Evolutionary conservation across 2,888 invertebrate genomes (phyloP).

Genomic region (Halictus ligatus): DNA sequence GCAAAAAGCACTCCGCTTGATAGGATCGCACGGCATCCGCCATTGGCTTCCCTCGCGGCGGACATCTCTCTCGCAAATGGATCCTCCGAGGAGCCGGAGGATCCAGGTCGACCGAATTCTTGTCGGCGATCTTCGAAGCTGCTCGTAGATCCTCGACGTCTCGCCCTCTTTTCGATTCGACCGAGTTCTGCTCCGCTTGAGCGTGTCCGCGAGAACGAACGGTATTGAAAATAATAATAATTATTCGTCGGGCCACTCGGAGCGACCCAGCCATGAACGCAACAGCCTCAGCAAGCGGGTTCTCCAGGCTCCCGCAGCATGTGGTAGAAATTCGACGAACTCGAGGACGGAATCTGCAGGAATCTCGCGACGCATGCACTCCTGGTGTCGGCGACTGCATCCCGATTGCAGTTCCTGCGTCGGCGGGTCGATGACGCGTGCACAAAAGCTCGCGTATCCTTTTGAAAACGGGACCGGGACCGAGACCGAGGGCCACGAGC

Average conservation of each 20-base stretch:
- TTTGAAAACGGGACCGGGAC: conserved; percentile 26
- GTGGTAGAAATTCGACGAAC: too few relatives aligned
- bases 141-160: neutral
- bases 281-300: neutral
- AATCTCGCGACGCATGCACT: neutral
- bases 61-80: conserved; percentile 47
- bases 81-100: conserved; percentile 36
- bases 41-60: conserved; percentile 43
- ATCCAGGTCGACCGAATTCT: neutral
- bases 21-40: conserved; percentile 49
- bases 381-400: neutral
- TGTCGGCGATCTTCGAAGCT: neutral
- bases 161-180: neutral
- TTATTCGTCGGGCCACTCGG: neutral
- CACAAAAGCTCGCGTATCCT: conserved; percentile 14
- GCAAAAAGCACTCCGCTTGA: conserved; percentile 53
- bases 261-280: neutral
- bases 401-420: neutral
- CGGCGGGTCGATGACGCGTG: neutral
- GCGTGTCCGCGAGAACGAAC: too few relatives aligned
- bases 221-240: too few relatives aligned
- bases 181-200: neutral
- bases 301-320: too few relatives aligned
- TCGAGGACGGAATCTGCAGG: neutral
- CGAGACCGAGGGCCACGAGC: conserved; percentile 16